A percentile compares a stretch with the other conserved stretches of the same genome.
Conservation (phyloP, 2,113 vertebrate genomes). For the Prunella himalayana region DNA sequence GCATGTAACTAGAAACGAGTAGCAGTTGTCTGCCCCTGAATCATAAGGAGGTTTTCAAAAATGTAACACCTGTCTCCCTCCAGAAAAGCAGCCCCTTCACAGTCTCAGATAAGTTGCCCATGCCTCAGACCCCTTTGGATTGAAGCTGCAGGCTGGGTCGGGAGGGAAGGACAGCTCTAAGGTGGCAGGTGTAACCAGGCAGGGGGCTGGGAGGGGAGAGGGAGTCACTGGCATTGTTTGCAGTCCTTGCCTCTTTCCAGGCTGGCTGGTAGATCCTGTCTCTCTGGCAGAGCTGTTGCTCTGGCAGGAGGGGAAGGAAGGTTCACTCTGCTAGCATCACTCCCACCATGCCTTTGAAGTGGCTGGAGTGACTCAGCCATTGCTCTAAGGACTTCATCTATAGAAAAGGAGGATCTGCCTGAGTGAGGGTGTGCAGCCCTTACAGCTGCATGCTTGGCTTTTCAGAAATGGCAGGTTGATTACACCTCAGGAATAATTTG, state of each 20-base stretch:
- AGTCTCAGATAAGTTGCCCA: background rate
- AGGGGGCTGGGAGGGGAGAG: background rate
- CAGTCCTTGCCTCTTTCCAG: background rate
- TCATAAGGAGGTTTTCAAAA: background rate
- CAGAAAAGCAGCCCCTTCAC: background rate
- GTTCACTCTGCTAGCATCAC: rapidly evolving
- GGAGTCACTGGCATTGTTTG: background rate
- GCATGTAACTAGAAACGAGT: background rate
- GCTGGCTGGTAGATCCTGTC: background rate
- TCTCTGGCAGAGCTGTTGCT: background rate
- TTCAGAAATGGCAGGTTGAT: background rate
- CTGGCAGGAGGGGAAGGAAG: background rate
- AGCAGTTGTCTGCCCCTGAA: background rate
- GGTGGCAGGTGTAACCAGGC: rapidly evolving
- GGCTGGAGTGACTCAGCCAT: rapidly evolving
- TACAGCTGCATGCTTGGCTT: background rate
- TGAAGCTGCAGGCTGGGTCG: background rate
- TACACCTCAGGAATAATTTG: background rate
- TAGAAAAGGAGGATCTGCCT: background rate
- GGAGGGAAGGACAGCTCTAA: background rate
- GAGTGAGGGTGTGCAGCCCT: background rate
- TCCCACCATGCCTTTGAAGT: background rate
- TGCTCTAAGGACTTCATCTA: background rate
- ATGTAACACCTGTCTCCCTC: background rate
- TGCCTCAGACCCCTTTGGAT: background rate